Evolutionary conservation across 2,888 invertebrate species (phyloP), one percentile per base, ranked within the genome.

Genomic region (Sminthurides aquaticus): DNA sequence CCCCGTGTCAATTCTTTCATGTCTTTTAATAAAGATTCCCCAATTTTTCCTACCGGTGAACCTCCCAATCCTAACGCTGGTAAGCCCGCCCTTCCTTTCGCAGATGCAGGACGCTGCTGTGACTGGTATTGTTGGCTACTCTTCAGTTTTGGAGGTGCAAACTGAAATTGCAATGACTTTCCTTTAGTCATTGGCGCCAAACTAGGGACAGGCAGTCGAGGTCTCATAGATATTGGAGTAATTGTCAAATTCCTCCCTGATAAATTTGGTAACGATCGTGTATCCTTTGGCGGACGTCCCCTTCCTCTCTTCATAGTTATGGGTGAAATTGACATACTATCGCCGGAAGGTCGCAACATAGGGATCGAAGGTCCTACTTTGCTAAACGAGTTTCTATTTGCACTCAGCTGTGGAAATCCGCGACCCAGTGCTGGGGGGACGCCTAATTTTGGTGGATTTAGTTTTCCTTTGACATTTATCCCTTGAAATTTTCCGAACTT

Each of bases 161-260:
- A 20, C n/a, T 24, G 49, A 11, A 57, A 49, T 1, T 55, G 58
- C 11, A 55, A 18, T 3, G 49, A 22, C 48, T 29, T 54, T 26
- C 26, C 48, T 52, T 59, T 59, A 28, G 43, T 48, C 64, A 71
- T 68, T 15, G 71, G 70, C 25, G 67, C 65, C 24, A 73, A 56
- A 65, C 67, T 71, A 49, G 72, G 72, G 55, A 71, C 66, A 11
- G 70, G 71, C 5, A 3, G 64, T 62, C 54, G 65, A 15, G 65
- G 57, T 43, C 66, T 49, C 24, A 59, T 69, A 26, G 70, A 66
- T 28, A 71, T 65, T 22, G 69, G 71, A 5, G 72, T 72, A 54
- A 73, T 73, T 1, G 71, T 71, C 29, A 73, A 62, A 49, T 70
- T 71, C 56, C 63, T 59, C 52, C 59, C 57, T 2, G 60, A 62